phyloP scores from a whole-genome alignment of 2,888 invertebrate genomes.

The Leuctra nigra region DNA sequence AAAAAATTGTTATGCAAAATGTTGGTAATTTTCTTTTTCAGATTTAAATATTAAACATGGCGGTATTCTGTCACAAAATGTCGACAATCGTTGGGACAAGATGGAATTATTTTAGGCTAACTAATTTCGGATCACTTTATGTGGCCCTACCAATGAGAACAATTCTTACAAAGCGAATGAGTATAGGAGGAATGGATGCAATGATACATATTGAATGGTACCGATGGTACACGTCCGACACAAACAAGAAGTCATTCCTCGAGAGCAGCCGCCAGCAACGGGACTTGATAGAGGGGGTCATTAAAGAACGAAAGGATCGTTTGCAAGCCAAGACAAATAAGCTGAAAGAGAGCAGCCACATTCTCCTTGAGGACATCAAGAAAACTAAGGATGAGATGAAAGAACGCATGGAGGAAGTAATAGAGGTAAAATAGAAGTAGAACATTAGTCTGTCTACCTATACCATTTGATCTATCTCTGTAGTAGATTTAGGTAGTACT shows the following conservation, averaged over 20 bases:
- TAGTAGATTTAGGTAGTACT: too few species aligned
- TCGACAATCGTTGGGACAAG: too few species aligned
- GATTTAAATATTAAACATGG: too few species aligned
- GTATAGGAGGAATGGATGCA: neutral
- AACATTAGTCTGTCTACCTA: too few species aligned
- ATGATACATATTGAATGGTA: neutral
- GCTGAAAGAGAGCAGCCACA: constrained; percentile 53
- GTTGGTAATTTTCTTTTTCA: too few species aligned
- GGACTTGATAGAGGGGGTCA: constrained; percentile 8
- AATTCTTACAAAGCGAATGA: neutral
- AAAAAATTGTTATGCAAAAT: too few species aligned
- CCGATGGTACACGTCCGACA: constrained; percentile 7
- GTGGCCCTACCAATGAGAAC: too few species aligned
- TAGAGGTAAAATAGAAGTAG: constrained; percentile 64
- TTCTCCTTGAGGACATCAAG: constrained; percentile 61
- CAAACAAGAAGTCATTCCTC: constrained; percentile 5
- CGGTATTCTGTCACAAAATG: too few species aligned
- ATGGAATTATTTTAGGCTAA: too few species aligned
- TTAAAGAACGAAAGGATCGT: constrained; percentile 11
- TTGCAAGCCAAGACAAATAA: constrained; percentile 34
- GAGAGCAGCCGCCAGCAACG: neutral
- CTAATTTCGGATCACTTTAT: too few species aligned
- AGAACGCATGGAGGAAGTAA: constrained; percentile 65
- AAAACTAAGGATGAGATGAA: constrained; percentile 64
- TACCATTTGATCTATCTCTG: too few species aligned